Evolutionary conservation across 2,797 vertebrate species (phyloP), one percentile per base, ranked within the genome.

Genomic region (Sebastes aleutianus): DNA sequence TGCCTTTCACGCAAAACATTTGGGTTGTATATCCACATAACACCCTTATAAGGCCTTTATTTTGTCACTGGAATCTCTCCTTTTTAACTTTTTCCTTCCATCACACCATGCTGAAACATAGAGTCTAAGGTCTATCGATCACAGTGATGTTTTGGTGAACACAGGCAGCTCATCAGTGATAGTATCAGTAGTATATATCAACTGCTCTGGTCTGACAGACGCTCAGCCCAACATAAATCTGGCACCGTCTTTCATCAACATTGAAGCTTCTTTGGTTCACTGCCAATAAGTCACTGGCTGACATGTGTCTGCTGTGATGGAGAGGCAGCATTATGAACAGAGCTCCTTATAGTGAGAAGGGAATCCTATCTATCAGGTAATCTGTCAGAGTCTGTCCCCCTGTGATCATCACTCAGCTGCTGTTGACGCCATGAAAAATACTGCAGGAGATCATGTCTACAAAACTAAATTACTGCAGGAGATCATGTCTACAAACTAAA

Each of bases 301-400:
- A 85, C 87, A 65, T 43, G 67, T 82, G 87, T 90, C 91, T 43
- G 63, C 22, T 32, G 59, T 94, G 90, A 94, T 91, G 79, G 80
- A 93, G 58, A 83, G 76, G 58, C 56, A 7, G 84, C 88, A 86
- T 92, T 92, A 89, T 66, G 67, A 80, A 71, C 76, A 76, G 47
- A 76, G 76, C 73, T 76, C 53, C 79, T 87, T 70, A 83, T 29
- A 78, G 57, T 78, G 78, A 72, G 72, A 70, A 53, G 24, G 72
- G 57, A 74, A 76, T 78, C 43, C 66, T 59, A 76, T 88, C 58
- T 61, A 82, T 89, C 86, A 78, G 73, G 74, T 76, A 67, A 82
- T 79, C 47, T 84, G 85, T 80, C 85, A 87, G 43, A 58, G 39
- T 47, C 22, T 69, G 82, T 74, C 79, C 50, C 61, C 75, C 39